Conservation (phyloP, 1,140 invertebrate genomes). For the Cylas formicarius region DNA sequence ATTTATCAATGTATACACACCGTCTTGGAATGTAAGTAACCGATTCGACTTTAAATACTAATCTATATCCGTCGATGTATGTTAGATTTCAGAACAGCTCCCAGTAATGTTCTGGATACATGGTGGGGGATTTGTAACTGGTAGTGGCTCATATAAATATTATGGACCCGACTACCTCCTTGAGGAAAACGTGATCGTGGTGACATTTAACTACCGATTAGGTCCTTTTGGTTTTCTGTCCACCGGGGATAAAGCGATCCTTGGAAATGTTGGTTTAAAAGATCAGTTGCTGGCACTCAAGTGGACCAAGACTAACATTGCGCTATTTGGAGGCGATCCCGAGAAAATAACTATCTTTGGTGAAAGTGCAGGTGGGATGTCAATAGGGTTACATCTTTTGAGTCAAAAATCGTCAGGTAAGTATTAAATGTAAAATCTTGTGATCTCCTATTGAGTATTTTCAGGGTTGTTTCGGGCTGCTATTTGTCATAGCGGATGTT, state of each 20-base stretch:
- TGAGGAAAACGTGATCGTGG: conserved; percentile 17
- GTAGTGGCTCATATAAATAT: conserved; percentile 24
- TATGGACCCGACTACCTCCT: conserved; percentile 41
- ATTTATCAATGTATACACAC: neutral
- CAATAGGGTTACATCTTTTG: conserved; percentile 27
- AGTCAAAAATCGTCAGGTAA: no score
- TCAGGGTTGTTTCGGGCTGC: no score
- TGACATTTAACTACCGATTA: conserved; percentile 38
- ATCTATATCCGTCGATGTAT: no score
- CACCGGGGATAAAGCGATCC: no score
- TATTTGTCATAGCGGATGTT: no score
- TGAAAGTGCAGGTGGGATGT: conserved; percentile 45
- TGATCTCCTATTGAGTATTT: no score
- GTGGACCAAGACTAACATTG: conserved; percentile 51
- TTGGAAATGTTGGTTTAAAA: conserved; percentile 56
- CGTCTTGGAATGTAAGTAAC: conserved; percentile 2
- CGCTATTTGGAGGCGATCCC: conserved; percentile 44
- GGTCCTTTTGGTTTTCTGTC: conserved; percentile 64
- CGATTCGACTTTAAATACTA: neutral
- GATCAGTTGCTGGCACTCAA: conserved; percentile 51
- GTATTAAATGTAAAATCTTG: no score
- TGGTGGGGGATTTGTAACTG: conserved; percentile 16
- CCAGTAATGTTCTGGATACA: conserved; percentile 23
- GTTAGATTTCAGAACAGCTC: conserved; percentile 6
- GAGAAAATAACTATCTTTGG: conserved; percentile 44